Base-by-base conservation (phyloP, 2,888 invertebrate species). In the Chouioia cunea region DNA sequence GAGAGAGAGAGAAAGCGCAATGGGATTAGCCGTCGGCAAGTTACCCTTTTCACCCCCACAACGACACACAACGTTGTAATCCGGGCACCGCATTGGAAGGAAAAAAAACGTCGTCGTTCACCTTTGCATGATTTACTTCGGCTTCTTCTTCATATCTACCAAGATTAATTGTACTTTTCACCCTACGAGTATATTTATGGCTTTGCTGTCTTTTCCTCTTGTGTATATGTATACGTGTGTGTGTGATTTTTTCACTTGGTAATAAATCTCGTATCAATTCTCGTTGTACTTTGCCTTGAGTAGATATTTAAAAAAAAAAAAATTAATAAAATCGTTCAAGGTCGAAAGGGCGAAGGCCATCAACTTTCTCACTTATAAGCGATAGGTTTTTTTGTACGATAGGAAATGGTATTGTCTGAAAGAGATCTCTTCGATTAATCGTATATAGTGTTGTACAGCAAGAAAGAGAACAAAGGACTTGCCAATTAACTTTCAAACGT, bases 401-500 rank as follows among this genome's bases (percentile, higher is more conserved):
- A 8, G 4, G 18, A 22, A 16, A 20, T 3, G 50, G 18, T 8
- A 50, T 50, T 18, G 50, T 50, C 14, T 15, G 56, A 57, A 27
- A 62, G 18, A 54, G 36, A 44, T 44, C 10, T 58, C 56, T 63
- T 59, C 56, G 67, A 64, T 72, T 72, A 72, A 67, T 72, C 59
- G 22, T 12, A 53, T 53, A 20, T 20, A 53, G 53, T 53, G 53
- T 16, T 20, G 53, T 20, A 20, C 48, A 18, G 43, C 15, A 43
- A 56, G 36, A 22, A 23, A 22, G 56, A 56, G 43, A 22, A 18
- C n/a, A 43, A 56, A 27, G 18, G n/a, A 56, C 4, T 16, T 27
- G 23, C 62, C 70, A 70, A 73, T 73, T 73, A 73, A 73, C 73
- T 73, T 73, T 73, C 67, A 73, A 70, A 67, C 46, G 62, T 50